phyloP scores from a whole-genome alignment of 2,113 vertebrate species.

The Ondatra zibethicus region DNA sequence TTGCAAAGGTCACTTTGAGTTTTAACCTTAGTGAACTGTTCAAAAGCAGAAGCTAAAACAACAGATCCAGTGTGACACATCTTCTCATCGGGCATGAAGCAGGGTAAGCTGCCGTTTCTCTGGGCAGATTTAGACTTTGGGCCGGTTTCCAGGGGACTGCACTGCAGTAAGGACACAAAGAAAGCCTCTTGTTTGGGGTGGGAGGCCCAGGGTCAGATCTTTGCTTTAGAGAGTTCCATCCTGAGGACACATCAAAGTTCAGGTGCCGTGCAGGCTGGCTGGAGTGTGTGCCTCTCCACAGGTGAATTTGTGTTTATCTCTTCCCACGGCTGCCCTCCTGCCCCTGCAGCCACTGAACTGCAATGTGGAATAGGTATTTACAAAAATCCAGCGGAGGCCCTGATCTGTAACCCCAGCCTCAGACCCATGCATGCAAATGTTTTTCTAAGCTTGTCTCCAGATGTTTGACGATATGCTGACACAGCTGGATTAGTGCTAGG shows the following conservation, averaged over 20 bases:
- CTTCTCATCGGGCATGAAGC: not conserved
- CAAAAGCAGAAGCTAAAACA: not conserved
- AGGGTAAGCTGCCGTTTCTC: not conserved
- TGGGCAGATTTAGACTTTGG: not conserved
- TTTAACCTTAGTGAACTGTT: not conserved
- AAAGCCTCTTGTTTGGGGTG: not conserved
- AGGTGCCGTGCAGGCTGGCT: accelerated
- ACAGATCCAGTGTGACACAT: not conserved
- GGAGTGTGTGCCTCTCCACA: accelerated
- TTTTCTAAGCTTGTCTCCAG: slow-evolving; percentile 32
- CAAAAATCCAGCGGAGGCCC: not conserved
- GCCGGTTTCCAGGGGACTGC: not conserved
- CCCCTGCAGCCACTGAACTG: accelerated
- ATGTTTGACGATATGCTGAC: not conserved
- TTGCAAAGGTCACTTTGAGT: not conserved
- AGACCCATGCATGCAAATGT: not conserved
- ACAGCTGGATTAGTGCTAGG: not conserved
- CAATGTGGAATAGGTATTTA: not conserved
- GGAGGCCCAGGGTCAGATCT: no score
- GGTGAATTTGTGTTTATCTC: not conserved
- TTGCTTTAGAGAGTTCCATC: not conserved
- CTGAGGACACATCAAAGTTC: not conserved
- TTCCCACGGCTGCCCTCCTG: accelerated
- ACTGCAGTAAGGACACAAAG: not conserved
- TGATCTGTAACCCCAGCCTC: not conserved